phyloP scores from a whole-genome alignment of 1,140 invertebrate species.

The Drosophila nannoptera region DNA sequence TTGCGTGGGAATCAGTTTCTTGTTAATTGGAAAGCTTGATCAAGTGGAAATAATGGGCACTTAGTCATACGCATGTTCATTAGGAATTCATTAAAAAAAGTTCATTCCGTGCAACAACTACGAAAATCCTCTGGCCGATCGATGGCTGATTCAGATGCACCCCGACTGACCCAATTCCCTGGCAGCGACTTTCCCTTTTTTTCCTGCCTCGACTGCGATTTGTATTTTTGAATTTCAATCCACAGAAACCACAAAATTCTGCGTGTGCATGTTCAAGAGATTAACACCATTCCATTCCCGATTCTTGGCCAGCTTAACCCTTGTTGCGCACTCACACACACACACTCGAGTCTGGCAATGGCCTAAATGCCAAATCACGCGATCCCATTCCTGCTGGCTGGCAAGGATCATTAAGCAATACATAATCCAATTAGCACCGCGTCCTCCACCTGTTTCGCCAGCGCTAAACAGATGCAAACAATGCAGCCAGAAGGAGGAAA shows the following conservation, averaged over 20 bases:
- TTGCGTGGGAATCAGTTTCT: constrained; percentile 58
- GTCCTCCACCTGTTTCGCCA: constrained; percentile 63
- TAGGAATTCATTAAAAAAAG: background rate
- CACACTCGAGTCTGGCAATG: constrained; percentile 26
- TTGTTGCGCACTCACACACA: constrained; percentile 18
- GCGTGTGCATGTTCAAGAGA: constrained; percentile 51
- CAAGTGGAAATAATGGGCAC: constrained; percentile 47
- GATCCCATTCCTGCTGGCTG: constrained; percentile 5
- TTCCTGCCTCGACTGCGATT: background rate
- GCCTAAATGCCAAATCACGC: constrained; percentile 30
- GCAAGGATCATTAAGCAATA: constrained; percentile 70
- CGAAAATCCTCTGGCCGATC: constrained; percentile 5
- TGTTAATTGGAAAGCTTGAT: constrained; percentile 55
- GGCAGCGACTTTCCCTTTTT: constrained; percentile 61
- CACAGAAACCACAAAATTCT: constrained; percentile 50
- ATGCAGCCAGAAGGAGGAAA: constrained; percentile 41
- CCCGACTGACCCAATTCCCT: constrained; percentile 25
- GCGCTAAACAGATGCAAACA: constrained; percentile 54
- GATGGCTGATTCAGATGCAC: background rate
- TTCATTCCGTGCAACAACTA: constrained; percentile 15
- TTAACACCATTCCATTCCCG: constrained; percentile 51
- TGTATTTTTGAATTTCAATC: constrained; percentile 5
- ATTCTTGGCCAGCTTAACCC: constrained; percentile 23
- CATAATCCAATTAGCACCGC: constrained; percentile 72
- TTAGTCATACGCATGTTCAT: constrained; percentile 18